Conservation (phyloP, 2,888 invertebrate species). For the Ectemnius lituratus region DNA sequence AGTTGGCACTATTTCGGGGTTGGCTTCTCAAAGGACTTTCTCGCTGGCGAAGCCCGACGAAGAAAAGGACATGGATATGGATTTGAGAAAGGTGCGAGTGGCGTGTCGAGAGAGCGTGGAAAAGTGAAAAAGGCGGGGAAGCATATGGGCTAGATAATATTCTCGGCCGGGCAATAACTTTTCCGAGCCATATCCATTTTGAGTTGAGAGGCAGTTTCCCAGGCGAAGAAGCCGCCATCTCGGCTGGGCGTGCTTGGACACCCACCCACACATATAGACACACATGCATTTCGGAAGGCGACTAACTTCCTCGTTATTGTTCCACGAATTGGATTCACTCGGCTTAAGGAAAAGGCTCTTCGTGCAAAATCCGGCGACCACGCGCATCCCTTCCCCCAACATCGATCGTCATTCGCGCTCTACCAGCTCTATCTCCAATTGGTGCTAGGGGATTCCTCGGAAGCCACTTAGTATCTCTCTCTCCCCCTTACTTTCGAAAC, state of each 20-base stretch:
- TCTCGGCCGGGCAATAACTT: slow-evolving; percentile 38
- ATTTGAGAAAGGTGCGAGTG: slow-evolving; percentile 14
- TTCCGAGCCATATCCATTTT: slow-evolving; percentile 44
- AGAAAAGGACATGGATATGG: slow-evolving; percentile 5
- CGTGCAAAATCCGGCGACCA: slow-evolving; percentile 46
- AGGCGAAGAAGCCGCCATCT: slow-evolving; percentile 7
- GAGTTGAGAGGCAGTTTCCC: slow-evolving; percentile 34
- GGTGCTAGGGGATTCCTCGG: slow-evolving; percentile 31
- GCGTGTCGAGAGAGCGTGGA: slow-evolving; percentile 19
- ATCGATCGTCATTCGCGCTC: slow-evolving; percentile 32
- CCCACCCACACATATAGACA: slow-evolving; percentile 28
- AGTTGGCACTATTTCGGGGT: not conserved
- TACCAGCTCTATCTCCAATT: slow-evolving; percentile 37
- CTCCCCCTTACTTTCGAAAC: slow-evolving; percentile 12
- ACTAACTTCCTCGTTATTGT: slow-evolving; percentile 58
- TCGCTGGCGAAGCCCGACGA: slow-evolving; percentile 9
- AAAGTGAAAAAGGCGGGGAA: slow-evolving; percentile 26
- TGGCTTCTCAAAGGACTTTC: not conserved
- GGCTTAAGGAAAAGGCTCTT: slow-evolving; percentile 33
- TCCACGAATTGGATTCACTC: slow-evolving; percentile 58
- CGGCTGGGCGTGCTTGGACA: not conserved
- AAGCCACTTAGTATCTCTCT: slow-evolving; percentile 13
- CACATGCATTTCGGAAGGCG: slow-evolving; percentile 29
- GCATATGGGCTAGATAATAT: slow-evolving; percentile 45
- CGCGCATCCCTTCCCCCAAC: slow-evolving; percentile 11